Evolutionary conservation across 2,113 vertebrate species (phyloP).

Genomic region (Monarcha castaneiventris): DNA sequence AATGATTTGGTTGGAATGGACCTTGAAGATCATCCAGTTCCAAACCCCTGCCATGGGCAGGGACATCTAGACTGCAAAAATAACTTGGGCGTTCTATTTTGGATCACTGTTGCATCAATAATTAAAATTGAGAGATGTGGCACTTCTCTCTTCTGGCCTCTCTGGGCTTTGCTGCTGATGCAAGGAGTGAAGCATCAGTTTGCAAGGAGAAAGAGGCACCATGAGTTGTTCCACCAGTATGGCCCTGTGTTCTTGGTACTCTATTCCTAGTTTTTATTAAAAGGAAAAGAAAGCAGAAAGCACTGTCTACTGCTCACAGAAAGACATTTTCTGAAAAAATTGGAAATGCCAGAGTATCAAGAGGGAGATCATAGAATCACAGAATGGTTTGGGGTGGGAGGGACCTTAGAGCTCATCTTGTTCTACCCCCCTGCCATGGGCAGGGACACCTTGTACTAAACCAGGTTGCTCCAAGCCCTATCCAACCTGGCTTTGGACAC

Average conservation of each 20-base stretch:
- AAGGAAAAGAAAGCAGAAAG: neutral
- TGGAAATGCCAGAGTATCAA: neutral
- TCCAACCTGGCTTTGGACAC: neutral
- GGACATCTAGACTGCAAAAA: neutral
- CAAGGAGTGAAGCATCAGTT: neutral
- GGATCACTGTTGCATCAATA: neutral
- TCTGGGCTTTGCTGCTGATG: neutral
- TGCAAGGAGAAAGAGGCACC: neutral
- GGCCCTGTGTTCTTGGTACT: neutral
- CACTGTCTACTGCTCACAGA: neutral
- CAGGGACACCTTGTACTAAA: neutral
- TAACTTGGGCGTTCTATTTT: neutral
- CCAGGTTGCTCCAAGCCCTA: neutral
- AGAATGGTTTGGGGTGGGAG: neutral
- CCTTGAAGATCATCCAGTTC: neutral
- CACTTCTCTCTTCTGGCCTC: neutral
- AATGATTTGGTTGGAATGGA: neutral
- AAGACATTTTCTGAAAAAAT: neutral
- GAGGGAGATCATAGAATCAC: neutral
- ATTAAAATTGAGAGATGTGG: neutral
- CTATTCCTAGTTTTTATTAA: neutral
- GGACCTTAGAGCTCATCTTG: neutral
- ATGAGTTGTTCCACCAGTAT: neutral
- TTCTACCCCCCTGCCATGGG: neutral
- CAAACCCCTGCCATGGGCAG: neutral